Percentiles rank a stretch among this genome's conserved stretches.
These are phyloP conservation scores for Selenia dentaria DNA, from an alignment of 2,888 invertebrate species.

Conservation along the genomic window DNA sequence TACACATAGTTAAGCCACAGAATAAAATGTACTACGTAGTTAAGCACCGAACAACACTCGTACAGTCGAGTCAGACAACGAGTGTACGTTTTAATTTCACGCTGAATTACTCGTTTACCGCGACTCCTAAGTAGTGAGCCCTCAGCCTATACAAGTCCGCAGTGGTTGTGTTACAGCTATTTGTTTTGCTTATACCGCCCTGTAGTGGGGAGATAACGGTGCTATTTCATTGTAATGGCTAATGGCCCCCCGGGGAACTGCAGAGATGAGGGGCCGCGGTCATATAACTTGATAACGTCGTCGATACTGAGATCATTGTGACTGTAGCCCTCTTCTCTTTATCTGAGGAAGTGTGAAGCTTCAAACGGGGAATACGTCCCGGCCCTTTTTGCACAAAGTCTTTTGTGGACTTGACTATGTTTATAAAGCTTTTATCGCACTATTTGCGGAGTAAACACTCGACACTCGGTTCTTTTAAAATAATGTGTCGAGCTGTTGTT, in stretches of 20 bases:
- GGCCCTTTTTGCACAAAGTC: background rate
- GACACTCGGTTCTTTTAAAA: too few species aligned
- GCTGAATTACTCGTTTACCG: background rate
- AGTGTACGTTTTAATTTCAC: too few species aligned
- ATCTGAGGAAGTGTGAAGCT: slow-evolving; percentile 4
- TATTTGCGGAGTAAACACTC: background rate
- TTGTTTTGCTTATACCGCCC: slow-evolving; percentile 66
- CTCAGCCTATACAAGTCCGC: slow-evolving; percentile 7
- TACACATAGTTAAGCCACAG: too few species aligned
- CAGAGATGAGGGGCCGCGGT: slow-evolving; percentile 31
- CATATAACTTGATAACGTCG: slow-evolving; percentile 29
- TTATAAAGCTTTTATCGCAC: background rate
- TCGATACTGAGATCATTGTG: slow-evolving; percentile 25
- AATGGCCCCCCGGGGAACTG: slow-evolving; percentile 57
- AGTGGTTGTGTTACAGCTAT: slow-evolving; percentile 45
- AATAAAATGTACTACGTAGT: too few species aligned
- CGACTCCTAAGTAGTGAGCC: background rate
- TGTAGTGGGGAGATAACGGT: slow-evolving; percentile 59
- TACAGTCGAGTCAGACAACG: too few species aligned
- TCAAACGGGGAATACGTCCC: background rate
- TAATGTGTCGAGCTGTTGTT: too few species aligned
- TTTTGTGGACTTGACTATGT: background rate
- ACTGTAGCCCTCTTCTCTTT: slow-evolving; percentile 4
- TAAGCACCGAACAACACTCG: too few species aligned
- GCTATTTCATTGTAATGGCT: slow-evolving; percentile 73